phyloP scores from a whole-genome alignment of 2,888 invertebrate genomes.

The Philereme transversata region DNA sequence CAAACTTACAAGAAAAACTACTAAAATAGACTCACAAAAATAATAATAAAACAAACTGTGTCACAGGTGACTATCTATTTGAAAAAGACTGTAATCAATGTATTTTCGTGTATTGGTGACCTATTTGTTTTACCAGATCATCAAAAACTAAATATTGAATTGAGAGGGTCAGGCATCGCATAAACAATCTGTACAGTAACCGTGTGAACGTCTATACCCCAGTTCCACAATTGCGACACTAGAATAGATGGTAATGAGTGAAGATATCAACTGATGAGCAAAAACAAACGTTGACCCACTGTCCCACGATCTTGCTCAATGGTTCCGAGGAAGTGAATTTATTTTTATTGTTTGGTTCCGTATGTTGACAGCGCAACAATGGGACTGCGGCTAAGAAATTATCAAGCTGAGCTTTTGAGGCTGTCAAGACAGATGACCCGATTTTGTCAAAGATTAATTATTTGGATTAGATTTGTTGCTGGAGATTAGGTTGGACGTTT shows the following conservation, averaged over 20 bases:
- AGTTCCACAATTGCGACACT: conserved; percentile 53
- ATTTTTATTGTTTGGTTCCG: conserved; percentile 48
- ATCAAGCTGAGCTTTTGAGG: conserved; percentile 57
- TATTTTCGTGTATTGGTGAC: too few relatives aligned
- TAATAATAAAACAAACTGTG: too few relatives aligned
- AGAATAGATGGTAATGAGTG: conserved; percentile 51
- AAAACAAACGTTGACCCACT: conserved; percentile 55
- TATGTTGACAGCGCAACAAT: conserved; percentile 61
- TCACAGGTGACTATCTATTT: too few relatives aligned
- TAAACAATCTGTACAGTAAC: conserved; percentile 21
- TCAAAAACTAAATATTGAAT: conserved; percentile 16
- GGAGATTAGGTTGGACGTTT: neutral
- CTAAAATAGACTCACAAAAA: too few relatives aligned
- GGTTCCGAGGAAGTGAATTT: conserved; percentile 63
- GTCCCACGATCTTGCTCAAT: conserved; percentile 62
- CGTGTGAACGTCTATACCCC: conserved; percentile 54
- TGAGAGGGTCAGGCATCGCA: conserved; percentile 21
- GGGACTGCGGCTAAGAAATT: conserved; percentile 51
- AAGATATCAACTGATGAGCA: conserved; percentile 54
- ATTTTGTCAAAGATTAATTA: neutral
- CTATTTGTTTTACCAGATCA: too few relatives aligned
- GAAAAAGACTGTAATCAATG: too few relatives aligned
- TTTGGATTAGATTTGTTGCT: neutral
- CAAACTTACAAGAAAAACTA: too few relatives aligned
- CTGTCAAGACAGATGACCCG: conserved; percentile 28